Percentiles rank a stretch among this genome's conserved stretches.
Evolutionary conservation across 37 sponge, comb jelly and placozoan genomes (phyloP).

Genomic region (Mnemiopsis leidyi): DNA sequence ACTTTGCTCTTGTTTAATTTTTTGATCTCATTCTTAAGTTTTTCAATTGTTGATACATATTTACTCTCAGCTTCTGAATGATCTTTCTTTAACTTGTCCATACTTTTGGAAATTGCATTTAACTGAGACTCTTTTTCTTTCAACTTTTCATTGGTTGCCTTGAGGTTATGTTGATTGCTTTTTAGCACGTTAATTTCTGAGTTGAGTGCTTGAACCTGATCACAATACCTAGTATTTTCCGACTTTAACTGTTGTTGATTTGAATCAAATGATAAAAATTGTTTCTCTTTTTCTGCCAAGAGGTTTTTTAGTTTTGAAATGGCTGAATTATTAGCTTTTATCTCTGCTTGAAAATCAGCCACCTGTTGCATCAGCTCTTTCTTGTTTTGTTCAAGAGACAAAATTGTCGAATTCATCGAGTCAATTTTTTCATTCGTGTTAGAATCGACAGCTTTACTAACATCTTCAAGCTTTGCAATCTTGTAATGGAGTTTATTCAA

Average conservation of each 20-base stretch:
- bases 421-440: not conserved
- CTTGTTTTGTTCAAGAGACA: not conserved
- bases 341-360: not conserved
- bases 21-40: constrained; percentile 33
- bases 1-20: constrained; percentile 41
- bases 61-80: not conserved
- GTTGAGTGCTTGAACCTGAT: not conserved
- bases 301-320: not conserved
- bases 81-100: not conserved
- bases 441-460: not conserved
- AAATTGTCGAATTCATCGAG: not conserved
- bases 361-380: not conserved
- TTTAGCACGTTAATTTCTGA: not conserved
- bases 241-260: not conserved
- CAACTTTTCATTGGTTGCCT: not conserved
- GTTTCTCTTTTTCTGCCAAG: not conserved
- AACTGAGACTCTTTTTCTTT: constrained; percentile 26
- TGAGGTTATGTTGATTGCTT: not conserved
- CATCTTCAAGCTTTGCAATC: not conserved
- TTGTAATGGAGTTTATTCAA: not conserved
- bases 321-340: not conserved
- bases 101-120: not conserved
- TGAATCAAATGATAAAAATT: not conserved
- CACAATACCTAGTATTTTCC: not conserved
- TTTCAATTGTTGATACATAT: constrained; percentile 31